phyloP scores from a whole-genome alignment of 2,888 invertebrate species.

The Pheosia tremula region DNA sequence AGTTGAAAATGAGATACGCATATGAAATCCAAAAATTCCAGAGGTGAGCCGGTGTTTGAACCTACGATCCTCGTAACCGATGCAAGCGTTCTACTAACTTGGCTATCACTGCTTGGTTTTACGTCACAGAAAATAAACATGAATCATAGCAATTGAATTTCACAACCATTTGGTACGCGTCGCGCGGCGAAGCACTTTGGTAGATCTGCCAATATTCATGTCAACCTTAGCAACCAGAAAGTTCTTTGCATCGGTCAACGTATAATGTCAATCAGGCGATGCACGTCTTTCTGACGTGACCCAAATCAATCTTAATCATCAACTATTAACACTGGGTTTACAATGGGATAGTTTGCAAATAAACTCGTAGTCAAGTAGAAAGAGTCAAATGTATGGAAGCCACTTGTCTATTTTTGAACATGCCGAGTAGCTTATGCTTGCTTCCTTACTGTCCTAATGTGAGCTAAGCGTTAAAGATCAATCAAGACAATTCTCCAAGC shows the following conservation, averaged over 20 bases:
- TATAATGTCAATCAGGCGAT: slow-evolving; percentile 36
- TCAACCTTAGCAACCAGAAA: slow-evolving; percentile 30
- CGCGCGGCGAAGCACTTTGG: slow-evolving; percentile 28
- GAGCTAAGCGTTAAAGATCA: no score
- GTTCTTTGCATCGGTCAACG: slow-evolving; percentile 22
- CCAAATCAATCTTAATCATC: slow-evolving; percentile 23
- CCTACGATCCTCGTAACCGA: no score
- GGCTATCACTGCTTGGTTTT: no score
- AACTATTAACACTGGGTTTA: slow-evolving; percentile 9
- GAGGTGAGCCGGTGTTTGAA: no score
- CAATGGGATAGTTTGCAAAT: neutral
- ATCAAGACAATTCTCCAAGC: slow-evolving; percentile 17
- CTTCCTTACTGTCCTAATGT: no score
- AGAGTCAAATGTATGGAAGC: no score
- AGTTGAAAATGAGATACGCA: no score
- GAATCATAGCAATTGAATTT: slow-evolving; percentile 23
- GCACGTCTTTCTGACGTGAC: slow-evolving; percentile 38
- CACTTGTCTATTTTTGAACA: no score
- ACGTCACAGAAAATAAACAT: slow-evolving; percentile 3
- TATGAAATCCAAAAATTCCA: no score
- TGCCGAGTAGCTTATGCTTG: no score
- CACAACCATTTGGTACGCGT: slow-evolving; percentile 30
- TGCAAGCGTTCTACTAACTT: no score
- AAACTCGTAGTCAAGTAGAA: no score
- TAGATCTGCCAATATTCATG: slow-evolving; percentile 37